phyloP scores from a whole-genome alignment of 2,888 invertebrate species.

The Yponomeuta evonymella region DNA sequence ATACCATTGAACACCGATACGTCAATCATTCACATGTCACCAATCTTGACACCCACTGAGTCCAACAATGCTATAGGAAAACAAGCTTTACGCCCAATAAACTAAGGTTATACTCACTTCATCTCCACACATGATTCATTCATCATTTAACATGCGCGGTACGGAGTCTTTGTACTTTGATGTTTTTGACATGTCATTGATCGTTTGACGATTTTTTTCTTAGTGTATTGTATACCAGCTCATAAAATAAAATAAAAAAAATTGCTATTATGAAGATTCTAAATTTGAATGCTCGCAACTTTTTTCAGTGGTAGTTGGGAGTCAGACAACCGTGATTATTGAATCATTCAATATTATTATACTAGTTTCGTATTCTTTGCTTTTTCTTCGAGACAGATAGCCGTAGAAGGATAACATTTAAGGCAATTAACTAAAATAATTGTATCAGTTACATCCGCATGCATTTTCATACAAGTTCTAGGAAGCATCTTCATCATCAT shows the following conservation, averaged over 20 bases:
- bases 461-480: no score
- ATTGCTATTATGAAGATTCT: not conserved
- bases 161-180: slow-evolving; percentile 8
- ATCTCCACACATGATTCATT: slow-evolving; percentile 5
- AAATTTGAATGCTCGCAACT: slow-evolving; percentile 7
- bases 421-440: no score
- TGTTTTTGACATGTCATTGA: slow-evolving; percentile 13
- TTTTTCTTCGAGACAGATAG: no score
- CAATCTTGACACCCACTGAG: slow-evolving; percentile 10
- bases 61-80: not conserved
- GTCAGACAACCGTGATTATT: not conserved
- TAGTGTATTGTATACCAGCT: not conserved
- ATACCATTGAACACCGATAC: not conserved
- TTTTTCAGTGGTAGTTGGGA: not conserved
- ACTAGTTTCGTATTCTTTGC: no score
- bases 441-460: no score
- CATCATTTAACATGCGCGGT: slow-evolving; percentile 3
- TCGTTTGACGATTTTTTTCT: not conserved
- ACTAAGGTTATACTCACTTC: not conserved
- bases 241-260: no score
- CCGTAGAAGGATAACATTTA: no score
- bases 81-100: not conserved
- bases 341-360: not conserved
- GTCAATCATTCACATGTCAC: slow-evolving; percentile 1
- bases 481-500: no score